Conservation (phyloP, 37 sponge, comb jelly and placozoan genomes). For the Crambe crambe region DNA sequence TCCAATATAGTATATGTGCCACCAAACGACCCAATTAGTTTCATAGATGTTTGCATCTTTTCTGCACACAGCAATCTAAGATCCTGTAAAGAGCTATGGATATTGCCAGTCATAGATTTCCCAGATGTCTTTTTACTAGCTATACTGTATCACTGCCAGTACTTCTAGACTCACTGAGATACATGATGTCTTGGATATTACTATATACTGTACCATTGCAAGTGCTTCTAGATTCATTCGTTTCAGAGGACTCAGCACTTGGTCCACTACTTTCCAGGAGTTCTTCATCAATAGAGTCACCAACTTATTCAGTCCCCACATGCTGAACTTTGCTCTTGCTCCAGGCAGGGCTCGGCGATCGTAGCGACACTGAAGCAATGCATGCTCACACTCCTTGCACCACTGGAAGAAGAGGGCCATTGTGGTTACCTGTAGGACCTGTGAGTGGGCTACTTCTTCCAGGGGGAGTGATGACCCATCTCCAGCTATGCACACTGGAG, state of each 20-base stretch:
- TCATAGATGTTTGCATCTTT: too few relatives aligned
- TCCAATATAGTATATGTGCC: not conserved
- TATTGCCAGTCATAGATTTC: too few relatives aligned
- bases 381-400: conserved; percentile 83
- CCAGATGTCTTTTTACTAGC: too few relatives aligned
- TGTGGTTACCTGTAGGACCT: conserved; percentile 68
- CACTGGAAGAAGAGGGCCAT: conserved; percentile 76
- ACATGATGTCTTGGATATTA: too few relatives aligned
- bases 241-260: conserved; percentile 17
- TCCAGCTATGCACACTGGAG: not conserved
- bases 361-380: conserved; percentile 26
- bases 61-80: too few relatives aligned
- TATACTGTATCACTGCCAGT: too few relatives aligned
- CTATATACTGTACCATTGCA: conserved; percentile 23
- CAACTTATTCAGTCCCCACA: conserved; percentile 42
- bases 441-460: conserved; percentile 31
- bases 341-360: conserved; percentile 71
- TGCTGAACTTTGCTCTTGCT: conserved; percentile 49
- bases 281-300: conserved; percentile 37
- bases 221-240: conserved; percentile 55
- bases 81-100: too few relatives aligned
- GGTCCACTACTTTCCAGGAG: conserved; percentile 54
- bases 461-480: conserved; percentile 26
- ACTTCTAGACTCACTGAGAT: too few relatives aligned
- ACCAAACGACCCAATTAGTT: too few relatives aligned